Base-by-base conservation (phyloP, 2,797 vertebrate species). In the Sphenodon punctatus region DNA sequence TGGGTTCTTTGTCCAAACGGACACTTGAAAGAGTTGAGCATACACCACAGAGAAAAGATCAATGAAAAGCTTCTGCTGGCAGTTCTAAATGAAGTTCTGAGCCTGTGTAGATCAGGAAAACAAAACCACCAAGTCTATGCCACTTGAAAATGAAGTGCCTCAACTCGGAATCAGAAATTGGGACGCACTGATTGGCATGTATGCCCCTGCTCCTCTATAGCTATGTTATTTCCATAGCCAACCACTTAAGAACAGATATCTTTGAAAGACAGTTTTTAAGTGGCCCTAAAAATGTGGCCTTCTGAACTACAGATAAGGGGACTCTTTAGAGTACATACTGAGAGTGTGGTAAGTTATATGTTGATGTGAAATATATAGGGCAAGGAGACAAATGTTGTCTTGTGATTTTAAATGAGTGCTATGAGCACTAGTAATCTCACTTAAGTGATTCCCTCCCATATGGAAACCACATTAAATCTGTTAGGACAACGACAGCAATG, bases 121-220 rank as follows among this genome's bases (percentile, higher is more conserved):
- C 83, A 87, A 49, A 89, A 69, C 87, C n/a, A n/a, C 93, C 85
- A 88, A 82, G 79, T 71, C 85, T 89, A 7, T 91, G 89, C 88
- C 85, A 93, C 78, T 84, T 92, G 84, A 88, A 82, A 90, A 87
- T 91, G 86, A 86, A 88, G 89, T 75, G 84, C 92, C 91, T 88
- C 87, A 88, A 73, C 80, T 87, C 66, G 82, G 85, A 87, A 59
- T 79, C 20, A 75, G 51, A 61, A 85, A n/a, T n/a, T n/a, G n/a
- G n/a, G n/a, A n/a, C n/a, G n/a, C n/a, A n/a, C n/a, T n/a, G n/a
- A n/a, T n/a, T n/a, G n/a, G n/a, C n/a, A n/a, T n/a, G n/a, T n/a
- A n/a, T n/a, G n/a, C n/a, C n/a, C n/a, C n/a, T 88, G 68, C 71
- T 64, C 88, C 87, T 80, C 84, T 82, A 78, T 75, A 85, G 59